Base-by-base conservation (phyloP, 2,113 vertebrate species). In the Salvelinus fontinalis region DNA sequence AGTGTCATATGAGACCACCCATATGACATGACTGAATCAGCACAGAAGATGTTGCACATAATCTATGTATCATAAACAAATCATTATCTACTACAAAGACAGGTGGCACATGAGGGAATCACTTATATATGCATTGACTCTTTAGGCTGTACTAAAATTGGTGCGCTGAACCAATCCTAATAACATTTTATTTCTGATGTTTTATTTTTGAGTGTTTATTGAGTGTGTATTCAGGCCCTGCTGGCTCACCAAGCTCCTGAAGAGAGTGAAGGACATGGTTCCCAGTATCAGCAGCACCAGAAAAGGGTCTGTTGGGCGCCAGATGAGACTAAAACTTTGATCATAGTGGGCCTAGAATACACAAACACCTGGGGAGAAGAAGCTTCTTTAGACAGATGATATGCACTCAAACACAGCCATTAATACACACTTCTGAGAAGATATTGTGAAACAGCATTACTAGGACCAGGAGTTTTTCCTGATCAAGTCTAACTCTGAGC, bases 211-310 rank as follows among this genome's bases (percentile, higher is more conserved):
- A 51, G 49, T 16, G 29, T 31, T 26, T 26, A 26, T 26, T 26
- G 16, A 51, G 11, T 11, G 11, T 60, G 59, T n/a, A 60, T 60
- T 60, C 59, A 60, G 59, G 59, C 59, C n/a, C 34, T 48, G 27
- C 12, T 72, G 44, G 57, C 94, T 93, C 85, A 98, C 97, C 92
- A 98, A 74, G 27, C 97, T 96, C 85, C 96, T 94, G 86, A 98
- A 95, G 79, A 96, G 31, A 1, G 95, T 95, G 91, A 97, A 96
- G 4, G 80, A 81, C 0, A 92, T 91, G 0, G 91, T 85, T 1
- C 91, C 88, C n/a, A 93, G 26, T 73, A 98, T 88, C 48, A 94
- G 78, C 3, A 93, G 0, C 51, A 96, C 6, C 26, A 96, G 84
- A 11, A 83, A 81, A 80, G 94, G 0, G 70, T 97, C 97, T 39